Percentiles rank a stretch among this genome's conserved stretches.
Evolutionary conservation across 2,113 vertebrate genomes (phyloP).

Genomic region (Vulpes lagopus): DNA sequence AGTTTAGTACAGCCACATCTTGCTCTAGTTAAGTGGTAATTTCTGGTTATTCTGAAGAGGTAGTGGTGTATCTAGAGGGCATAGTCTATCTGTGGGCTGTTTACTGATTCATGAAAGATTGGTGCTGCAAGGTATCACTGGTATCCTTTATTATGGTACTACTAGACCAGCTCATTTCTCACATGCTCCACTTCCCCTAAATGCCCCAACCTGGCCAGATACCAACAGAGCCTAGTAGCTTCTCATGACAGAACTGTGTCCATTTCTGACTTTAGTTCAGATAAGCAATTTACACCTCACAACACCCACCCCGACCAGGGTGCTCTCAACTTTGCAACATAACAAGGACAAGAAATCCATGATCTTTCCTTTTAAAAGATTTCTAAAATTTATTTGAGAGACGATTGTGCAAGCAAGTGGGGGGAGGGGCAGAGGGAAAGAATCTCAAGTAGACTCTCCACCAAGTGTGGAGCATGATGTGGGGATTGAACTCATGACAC

Average conservation of each 20-base stretch:
- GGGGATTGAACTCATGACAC: background rate
- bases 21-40: background rate
- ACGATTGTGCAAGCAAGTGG: no score
- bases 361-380: background rate
- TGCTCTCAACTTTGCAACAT: background rate
- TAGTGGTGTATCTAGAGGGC: background rate
- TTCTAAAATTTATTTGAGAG: background rate
- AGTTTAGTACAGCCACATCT: background rate
- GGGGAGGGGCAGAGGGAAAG: background rate
- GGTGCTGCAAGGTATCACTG: background rate
- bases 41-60: conserved; percentile 22
- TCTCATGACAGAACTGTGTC: background rate
- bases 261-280: background rate
- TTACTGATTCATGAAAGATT: background rate
- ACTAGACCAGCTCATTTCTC: background rate
- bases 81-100: background rate
- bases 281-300: background rate
- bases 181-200: background rate
- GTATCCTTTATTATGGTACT: background rate
- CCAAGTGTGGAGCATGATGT: background rate
- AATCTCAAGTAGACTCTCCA: background rate
- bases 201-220: background rate
- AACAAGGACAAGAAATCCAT: background rate
- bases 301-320: background rate
- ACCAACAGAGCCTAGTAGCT: background rate